Evolutionary conservation across 2,888 invertebrate genomes (phyloP).

Genomic region (Camptogramma bilineatum): DNA sequence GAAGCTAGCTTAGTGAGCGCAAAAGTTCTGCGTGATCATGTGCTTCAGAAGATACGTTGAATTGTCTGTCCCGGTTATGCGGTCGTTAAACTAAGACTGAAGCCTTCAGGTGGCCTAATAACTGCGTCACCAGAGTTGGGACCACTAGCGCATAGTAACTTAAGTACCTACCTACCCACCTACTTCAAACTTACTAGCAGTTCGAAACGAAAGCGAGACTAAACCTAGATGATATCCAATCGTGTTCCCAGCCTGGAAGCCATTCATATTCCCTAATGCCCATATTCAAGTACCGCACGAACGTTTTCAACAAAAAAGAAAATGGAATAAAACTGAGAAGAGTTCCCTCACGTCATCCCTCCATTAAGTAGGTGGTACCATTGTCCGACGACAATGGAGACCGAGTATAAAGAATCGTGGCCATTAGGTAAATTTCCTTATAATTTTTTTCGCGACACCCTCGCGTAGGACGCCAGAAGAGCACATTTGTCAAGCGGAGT

Average conservation of each 20-base stretch:
- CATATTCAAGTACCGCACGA: slow-evolving; percentile 51
- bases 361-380: slow-evolving; percentile 70
- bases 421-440: slow-evolving; percentile 86
- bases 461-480: slow-evolving; percentile 72
- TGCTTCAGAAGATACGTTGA: no score
- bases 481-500: slow-evolving; percentile 75
- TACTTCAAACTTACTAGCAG: neutral
- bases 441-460: slow-evolving; percentile 84
- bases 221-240: slow-evolving; percentile 2
- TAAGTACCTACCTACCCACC: no score
- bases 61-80: no score
- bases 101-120: no score
- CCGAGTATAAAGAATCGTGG: slow-evolving; percentile 81
- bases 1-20: no score
- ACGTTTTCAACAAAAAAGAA: slow-evolving; percentile 62
- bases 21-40: no score
- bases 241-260: slow-evolving; percentile 21
- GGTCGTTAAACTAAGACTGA: no score
- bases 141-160: no score
- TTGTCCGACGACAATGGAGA: slow-evolving; percentile 82
- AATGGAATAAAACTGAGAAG: slow-evolving; percentile 61
- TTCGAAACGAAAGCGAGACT: neutral
- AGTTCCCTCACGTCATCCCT: slow-evolving; percentile 82
- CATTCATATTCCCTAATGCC: slow-evolving; percentile 45
- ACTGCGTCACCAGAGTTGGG: no score